Evolutionary conservation across 2,113 vertebrate species (phyloP).

Genomic region (Hemichromis elongatus): DNA sequence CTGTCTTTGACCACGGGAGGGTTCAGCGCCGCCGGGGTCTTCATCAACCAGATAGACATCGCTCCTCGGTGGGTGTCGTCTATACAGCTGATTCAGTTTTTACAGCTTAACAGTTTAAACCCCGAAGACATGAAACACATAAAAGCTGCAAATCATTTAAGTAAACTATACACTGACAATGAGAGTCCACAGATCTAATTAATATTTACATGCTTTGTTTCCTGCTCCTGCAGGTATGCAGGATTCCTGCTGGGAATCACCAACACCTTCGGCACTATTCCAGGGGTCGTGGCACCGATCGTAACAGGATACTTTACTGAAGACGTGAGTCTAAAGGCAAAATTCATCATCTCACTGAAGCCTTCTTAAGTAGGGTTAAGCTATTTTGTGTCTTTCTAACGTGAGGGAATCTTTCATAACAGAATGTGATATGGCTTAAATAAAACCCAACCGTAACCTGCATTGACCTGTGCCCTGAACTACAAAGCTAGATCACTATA

Average conservation of each 20-base stretch:
- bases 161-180: not conserved
- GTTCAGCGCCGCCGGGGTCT: conserved; percentile 65
- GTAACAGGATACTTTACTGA: conserved; percentile 68
- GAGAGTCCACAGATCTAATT: not conserved
- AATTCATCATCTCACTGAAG: not conserved
- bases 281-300: conserved; percentile 70
- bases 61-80: conserved; percentile 68
- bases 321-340: conserved; percentile 56
- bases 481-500: not conserved
- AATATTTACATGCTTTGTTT: not conserved
- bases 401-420: not conserved
- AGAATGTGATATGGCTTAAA: not conserved
- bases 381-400: not conserved
- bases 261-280: conserved; percentile 73
- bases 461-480: not conserved
- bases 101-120: not conserved
- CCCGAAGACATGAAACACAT: fast-evolving
- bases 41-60: conserved; percentile 80
- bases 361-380: not conserved
- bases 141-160: not conserved
- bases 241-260: conserved; percentile 77
- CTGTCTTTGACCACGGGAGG: conserved; percentile 62
- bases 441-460: not conserved
- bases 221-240: conserved; percentile 49
- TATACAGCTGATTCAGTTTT: not conserved